Percentiles rank a stretch among this genome's conserved stretches.
phyloP scores from a whole-genome alignment of 2,113 vertebrate species.

The Myrmecophaga tridactyla region DNA sequence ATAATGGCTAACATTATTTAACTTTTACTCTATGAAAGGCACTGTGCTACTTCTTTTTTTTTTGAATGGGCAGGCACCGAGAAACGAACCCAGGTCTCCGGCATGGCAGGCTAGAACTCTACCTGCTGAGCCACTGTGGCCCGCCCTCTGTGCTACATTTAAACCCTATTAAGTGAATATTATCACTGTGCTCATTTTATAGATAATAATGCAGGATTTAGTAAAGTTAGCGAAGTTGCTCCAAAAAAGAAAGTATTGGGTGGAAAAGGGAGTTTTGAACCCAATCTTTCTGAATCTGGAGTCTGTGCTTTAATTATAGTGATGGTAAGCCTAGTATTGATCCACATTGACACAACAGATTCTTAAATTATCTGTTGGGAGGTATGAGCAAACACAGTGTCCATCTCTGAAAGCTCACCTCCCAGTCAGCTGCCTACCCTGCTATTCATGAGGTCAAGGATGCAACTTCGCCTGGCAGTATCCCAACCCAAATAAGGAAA shows the following conservation, averaged over 20 bases:
- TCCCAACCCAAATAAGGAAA: conserved; percentile 43
- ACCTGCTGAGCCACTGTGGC: too few relatives aligned
- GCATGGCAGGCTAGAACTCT: too few relatives aligned
- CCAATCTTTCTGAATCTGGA: neutral
- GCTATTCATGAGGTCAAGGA: neutral
- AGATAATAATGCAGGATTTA: neutral
- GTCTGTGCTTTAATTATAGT: neutral
- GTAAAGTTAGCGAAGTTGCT: neutral
- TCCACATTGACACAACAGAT: conserved; percentile 15
- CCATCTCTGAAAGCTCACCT: neutral
- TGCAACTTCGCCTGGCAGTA: neutral
- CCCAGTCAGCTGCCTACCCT: neutral
- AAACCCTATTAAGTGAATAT: neutral
- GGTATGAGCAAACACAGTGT: neutral
- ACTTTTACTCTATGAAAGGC: neutral
- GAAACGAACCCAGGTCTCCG: too few relatives aligned
- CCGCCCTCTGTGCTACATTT: too few relatives aligned
- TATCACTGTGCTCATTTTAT: neutral
- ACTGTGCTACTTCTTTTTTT: neutral
- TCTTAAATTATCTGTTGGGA: neutral
- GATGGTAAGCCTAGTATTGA: neutral
- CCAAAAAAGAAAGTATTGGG: neutral
- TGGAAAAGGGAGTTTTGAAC: neutral
- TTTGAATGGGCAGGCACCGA: too few relatives aligned
- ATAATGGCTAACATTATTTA: neutral